A percentile compares a stretch with the other conserved stretches of the same genome.
phyloP scores from a whole-genome alignment of 2,113 vertebrate species.

The Onychorhynchus coronatus region DNA sequence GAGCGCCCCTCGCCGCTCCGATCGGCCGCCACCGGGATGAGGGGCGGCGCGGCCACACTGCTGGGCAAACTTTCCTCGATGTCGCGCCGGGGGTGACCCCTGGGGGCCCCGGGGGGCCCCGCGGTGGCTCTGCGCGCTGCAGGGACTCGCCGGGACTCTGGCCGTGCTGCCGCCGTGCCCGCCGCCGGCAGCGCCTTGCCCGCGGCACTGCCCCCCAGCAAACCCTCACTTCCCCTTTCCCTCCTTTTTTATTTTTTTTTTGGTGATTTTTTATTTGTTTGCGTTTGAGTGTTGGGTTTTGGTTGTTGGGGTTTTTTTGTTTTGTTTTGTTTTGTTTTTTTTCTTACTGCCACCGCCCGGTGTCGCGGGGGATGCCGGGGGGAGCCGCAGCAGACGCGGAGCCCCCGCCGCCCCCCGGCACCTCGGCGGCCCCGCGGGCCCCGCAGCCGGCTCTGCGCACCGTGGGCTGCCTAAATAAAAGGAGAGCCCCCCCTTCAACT shows the following conservation, averaged over 20 bases:
- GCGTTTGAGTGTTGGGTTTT: background rate
- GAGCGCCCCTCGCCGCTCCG: slow-evolving; percentile 64
- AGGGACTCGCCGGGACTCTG: background rate
- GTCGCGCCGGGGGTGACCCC: background rate
- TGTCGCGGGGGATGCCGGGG: background rate
- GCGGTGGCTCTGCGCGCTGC: background rate
- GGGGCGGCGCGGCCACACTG: background rate
- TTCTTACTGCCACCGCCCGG: background rate
- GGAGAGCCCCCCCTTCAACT: slow-evolving; percentile 38
- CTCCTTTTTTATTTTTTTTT: no score
- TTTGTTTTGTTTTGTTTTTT: no score
- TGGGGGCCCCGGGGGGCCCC: background rate
- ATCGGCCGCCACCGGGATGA: slow-evolving; percentile 62
- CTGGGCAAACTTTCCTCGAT: slow-evolving; percentile 61
- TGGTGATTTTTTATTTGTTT: background rate
- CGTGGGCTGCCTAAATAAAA: slow-evolving; percentile 61
- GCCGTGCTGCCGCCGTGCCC: background rate
- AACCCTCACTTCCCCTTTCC: background rate
- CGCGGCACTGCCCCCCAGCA: background rate
- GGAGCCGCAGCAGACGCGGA: background rate
- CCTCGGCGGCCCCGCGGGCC: slow-evolving; percentile 44
- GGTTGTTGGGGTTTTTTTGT: no score
- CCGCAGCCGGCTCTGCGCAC: slow-evolving; percentile 29
- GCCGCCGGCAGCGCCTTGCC: background rate
- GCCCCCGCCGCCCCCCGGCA: background rate